Evolutionary conservation across 2,888 invertebrate genomes (phyloP), one percentile per base, ranked within the genome.

Genomic region (Polydesmus complanatus): DNA sequence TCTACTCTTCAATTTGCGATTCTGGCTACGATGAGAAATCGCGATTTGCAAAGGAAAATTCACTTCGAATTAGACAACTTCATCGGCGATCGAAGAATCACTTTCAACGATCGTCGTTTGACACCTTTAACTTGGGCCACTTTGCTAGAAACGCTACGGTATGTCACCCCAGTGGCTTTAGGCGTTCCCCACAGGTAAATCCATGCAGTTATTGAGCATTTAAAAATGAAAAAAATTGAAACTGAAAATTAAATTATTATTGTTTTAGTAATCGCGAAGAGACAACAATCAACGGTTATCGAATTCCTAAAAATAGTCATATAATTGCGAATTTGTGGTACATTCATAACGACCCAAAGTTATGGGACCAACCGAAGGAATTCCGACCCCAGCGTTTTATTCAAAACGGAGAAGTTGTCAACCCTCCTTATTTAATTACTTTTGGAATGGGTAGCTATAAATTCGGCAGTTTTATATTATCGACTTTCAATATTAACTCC

Each of bases 301-400:
- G 23, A 19, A 54, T 54, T 54, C 54, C 54, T 23, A 54, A 54
- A 54, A 19, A 54, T 25, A 54, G 54, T 19, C 23, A 54, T 26
- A 54, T 54, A 19, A 54, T 54, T 54, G 5, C 54, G 3, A 54
- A 54, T 54, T 54, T 54, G 23, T 54, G 23, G 22, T 14, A 23
- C 19, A 26, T 54, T 11, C 54, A 54, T 26, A 21, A 54, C 23
- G 54, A 54, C n/a, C 54, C 54, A n/a, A 54, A 54, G 26, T 54
- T 54, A 11, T 54, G 54, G 54, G 54, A 54, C 21, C 21, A 54
- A n/a, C 54, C 54, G n/a, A n/a, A 22, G 3, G 54, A 54, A 26
- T 54, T 54, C 23, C 54, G 54, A 8, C 54, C 54, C 1, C 22
- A 54, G 23, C 19, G 54, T 23, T 54, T 54, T 54, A 22, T 54